Conservation (phyloP, 2,888 invertebrate species). For the Acronicta aceris region DNA sequence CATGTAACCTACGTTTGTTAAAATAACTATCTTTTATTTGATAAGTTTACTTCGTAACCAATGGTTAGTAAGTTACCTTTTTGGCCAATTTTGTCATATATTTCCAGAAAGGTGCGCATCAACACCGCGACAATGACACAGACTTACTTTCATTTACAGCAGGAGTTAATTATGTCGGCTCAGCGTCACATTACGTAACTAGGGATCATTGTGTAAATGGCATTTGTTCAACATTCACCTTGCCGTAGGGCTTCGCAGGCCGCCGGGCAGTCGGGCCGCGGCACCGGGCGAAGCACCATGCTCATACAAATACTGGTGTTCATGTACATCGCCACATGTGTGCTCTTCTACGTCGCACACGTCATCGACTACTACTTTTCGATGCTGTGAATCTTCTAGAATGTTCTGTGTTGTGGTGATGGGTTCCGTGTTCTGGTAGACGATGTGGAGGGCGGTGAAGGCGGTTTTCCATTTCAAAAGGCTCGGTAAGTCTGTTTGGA, state of each 20-base stretch:
- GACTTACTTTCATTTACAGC: slow-evolving; percentile 12
- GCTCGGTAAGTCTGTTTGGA: slow-evolving; percentile 69
- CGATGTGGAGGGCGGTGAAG: slow-evolving; percentile 57
- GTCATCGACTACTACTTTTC: slow-evolving; percentile 85
- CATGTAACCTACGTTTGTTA: too few species aligned
- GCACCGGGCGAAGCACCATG: slow-evolving; percentile 69
- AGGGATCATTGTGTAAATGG: slow-evolving; percentile 56
- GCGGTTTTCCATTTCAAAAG: slow-evolving; percentile 62
- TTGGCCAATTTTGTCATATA: too few species aligned
- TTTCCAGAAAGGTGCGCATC: neutral
- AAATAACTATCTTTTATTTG: too few species aligned
- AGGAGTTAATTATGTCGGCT: slow-evolving; percentile 9
- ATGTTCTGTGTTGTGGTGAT: slow-evolving; percentile 22
- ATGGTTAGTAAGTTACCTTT: too few species aligned
- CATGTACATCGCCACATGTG: slow-evolving; percentile 86
- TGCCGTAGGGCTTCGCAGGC: slow-evolving; percentile 64
- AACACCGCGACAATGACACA: slow-evolving; percentile 17
- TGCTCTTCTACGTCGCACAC: slow-evolving; percentile 84
- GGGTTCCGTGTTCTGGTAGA: slow-evolving; percentile 23
- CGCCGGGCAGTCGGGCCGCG: slow-evolving; percentile 57
- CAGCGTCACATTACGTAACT: slow-evolving; percentile 41
- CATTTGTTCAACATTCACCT: slow-evolving; percentile 64
- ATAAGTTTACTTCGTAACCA: too few species aligned
- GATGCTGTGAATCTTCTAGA: slow-evolving; percentile 53
- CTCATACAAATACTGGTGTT: slow-evolving; percentile 86